Evolutionary conservation across 2,797 vertebrate species (phyloP), one percentile per base, ranked within the genome.

Genomic region (Hoplostethus mediterraneus): DNA sequence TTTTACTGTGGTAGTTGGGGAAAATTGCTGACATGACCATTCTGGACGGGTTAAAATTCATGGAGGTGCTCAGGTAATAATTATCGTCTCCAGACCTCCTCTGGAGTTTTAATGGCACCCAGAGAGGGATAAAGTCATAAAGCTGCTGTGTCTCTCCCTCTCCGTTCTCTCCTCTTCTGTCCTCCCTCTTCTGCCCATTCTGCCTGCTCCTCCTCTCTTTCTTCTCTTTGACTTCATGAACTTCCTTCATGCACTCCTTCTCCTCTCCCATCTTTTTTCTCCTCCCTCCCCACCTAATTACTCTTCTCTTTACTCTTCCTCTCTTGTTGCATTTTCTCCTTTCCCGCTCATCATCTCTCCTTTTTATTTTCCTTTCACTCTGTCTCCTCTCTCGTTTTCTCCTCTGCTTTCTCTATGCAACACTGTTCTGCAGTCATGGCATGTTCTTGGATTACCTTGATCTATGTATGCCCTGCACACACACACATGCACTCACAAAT

Each of bases 71-170:
- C 58, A 0, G 57, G 67, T 80, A 58, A 62, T 84, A 85, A 80
- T 86, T 71, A 85, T 77, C 60, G 75, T 81, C 60, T 80, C 12
- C 76, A 79, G 61, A 60, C 63, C 71, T 86, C 59, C 61, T 54
- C 77, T 71, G 68, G 71, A 75, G 66, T 72, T 82, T 80, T 82
- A 81, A 56, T 79, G 63, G 45, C 71, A 73, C 72, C 60, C 62
- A 67, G 75, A 81, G 87, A 75, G 65, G 49, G 57, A 76, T 77
- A 33, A 84, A 81, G 70, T 63, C 75, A 76, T 79, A 79, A 86
- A 86, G 78, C 68, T 68, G 75, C 75, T 77, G 33, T 33, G 2
- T 55, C 53, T 33, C 17, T 31, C 21, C 25, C 25, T 54, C 52
- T 13, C 12, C 52, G 0, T 3, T 54, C 52, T 8, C 25, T 28